Conservation (phyloP, 2,113 vertebrate species). For the Budorcas taxicolor region DNA sequence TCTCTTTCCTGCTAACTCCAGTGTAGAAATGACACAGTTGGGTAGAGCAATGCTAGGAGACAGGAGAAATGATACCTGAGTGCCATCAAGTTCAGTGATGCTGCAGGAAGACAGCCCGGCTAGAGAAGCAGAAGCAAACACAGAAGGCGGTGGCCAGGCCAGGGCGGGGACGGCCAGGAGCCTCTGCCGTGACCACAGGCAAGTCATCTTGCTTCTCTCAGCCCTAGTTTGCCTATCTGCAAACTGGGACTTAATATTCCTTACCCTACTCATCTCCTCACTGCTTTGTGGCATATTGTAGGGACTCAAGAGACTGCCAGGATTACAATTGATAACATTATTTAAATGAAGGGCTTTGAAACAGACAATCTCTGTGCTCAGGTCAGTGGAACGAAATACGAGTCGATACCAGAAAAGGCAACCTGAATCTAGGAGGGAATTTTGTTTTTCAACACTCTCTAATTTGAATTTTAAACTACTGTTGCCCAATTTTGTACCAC, state of each 20-base stretch:
- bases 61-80: accelerated
- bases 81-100: no score
- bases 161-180: accelerated
- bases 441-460: neutral
- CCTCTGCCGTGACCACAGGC: neutral
- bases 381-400: neutral
- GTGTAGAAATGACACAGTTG: neutral
- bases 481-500: neutral
- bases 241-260: neutral
- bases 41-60: no score
- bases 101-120: neutral
- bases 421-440: neutral
- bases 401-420: neutral
- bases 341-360: neutral
- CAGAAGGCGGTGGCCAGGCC: neutral
- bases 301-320: neutral
- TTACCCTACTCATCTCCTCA: neutral
- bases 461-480: neutral
- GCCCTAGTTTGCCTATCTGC: neutral
- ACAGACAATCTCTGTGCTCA: neutral
- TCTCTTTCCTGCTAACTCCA: neutral
- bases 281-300: neutral
- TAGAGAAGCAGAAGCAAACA: neutral
- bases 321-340: neutral
- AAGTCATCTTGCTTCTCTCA: neutral